Percentiles rank a stretch among this genome's conserved stretches.
phyloP scores from a whole-genome alignment of 2,113 vertebrate species.

The Oceanodroma tethys region DNA sequence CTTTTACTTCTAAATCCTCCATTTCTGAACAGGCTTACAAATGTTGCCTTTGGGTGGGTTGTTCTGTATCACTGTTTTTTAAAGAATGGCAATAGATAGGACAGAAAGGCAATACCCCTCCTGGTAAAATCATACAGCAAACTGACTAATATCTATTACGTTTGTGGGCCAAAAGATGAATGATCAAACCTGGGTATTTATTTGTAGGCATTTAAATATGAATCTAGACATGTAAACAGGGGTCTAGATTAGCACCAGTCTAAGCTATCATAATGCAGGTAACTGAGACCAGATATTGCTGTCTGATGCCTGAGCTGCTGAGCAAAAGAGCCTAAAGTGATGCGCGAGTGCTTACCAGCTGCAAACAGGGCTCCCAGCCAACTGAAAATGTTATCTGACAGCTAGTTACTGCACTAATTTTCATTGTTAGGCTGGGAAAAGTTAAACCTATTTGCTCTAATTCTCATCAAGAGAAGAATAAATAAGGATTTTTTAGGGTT shows the following conservation, averaged over 20 bases:
- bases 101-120: not conserved
- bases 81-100: not conserved
- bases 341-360: not conserved
- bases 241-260: not conserved
- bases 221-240: not conserved
- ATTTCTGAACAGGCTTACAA: not conserved
- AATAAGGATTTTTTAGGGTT: not conserved
- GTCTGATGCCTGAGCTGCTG: not conserved
- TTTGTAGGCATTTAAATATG: not conserved
- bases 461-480: not conserved
- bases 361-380: not conserved
- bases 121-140: not conserved
- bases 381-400: not conserved
- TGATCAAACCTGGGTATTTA: not conserved
- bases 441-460: not conserved
- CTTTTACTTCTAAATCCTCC: not conserved
- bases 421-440: not conserved
- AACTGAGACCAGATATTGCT: not conserved
- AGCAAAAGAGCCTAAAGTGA: not conserved
- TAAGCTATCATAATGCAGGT: not conserved
- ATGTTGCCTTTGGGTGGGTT: not conserved
- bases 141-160: not conserved
- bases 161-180: not conserved
- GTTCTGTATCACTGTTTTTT: not conserved
- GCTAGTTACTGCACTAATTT: not conserved